Evolutionary conservation across 1,140 invertebrate species (phyloP), one percentile per base, ranked within the genome.

Genomic region (Aphelenchoides fujianensis): DNA sequence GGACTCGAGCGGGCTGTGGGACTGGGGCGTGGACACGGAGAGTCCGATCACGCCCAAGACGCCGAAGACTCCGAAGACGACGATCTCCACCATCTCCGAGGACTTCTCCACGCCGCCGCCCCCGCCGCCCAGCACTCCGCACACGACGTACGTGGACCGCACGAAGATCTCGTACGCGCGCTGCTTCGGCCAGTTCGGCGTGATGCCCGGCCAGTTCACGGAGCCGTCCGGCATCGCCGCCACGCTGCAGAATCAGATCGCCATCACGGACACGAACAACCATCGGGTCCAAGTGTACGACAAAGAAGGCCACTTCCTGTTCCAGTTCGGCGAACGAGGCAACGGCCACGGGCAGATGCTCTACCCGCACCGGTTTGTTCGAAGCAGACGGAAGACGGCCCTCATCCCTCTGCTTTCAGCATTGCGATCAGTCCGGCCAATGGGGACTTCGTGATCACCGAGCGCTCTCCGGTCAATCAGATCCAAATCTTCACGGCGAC

Each of bases 101-200:
- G n/a, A n/a, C n/a, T n/a, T n/a, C n/a, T n/a, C n/a, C n/a, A n/a
- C n/a, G n/a, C n/a, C n/a, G n/a, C n/a, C n/a, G n/a, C n/a, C n/a
- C n/a, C n/a, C n/a, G n/a, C n/a, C n/a, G n/a, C n/a, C n/a, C n/a
- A n/a, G n/a, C n/a, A n/a, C n/a, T n/a, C n/a, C n/a, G n/a, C n/a
- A n/a, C n/a, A n/a, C n/a, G n/a, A n/a, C n/a, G 41, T 48, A 23
- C 23, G 41, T 48, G 12, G 23, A 70, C 3, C 89, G 95, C n/a
- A 94, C 96, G 85, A 98, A 97, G 86, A 98, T 98, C 94, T 95
- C 96, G 74, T 98, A 98, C 83, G 94, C 97, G 82, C 97, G 94
- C 87, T 97, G 97, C 86, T 98, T 98, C 86, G 95, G 95, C 1
- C 95, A 98, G 82, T 98, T 97, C 81, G 95, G 95, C 0, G 92